Percentiles rank a stretch among this genome's conserved stretches.
phyloP scores from a whole-genome alignment of 2,113 vertebrate genomes.

The Australoheros scitulus region DNA sequence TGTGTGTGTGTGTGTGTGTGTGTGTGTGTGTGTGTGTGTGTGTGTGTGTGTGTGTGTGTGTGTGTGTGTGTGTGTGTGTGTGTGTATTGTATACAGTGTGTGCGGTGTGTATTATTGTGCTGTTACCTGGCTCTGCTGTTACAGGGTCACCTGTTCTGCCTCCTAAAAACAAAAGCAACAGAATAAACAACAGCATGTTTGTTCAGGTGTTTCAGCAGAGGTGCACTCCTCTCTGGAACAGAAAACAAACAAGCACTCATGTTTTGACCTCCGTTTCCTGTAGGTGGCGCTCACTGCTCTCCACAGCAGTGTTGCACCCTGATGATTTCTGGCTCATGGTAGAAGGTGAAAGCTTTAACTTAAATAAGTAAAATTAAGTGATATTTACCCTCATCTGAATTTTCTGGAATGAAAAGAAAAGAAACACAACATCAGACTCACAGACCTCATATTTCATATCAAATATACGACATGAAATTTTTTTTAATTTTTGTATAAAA shows the following conservation, averaged over 20 bases:
- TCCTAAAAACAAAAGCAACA: conserved; percentile 6
- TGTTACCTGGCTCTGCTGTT: conserved; percentile 27
- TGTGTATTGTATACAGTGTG: too few species aligned
- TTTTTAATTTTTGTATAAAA: background rate
- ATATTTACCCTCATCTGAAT: conserved; percentile 27
- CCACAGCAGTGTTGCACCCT: background rate
- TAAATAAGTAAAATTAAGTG: background rate
- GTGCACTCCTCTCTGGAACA: background rate
- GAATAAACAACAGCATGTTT: background rate
- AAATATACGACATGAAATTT: background rate
- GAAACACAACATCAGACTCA: background rate
- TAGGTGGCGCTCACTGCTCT: background rate
- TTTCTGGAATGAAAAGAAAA: conserved; percentile 1
- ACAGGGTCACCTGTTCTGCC: background rate
- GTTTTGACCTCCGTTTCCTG: background rate
- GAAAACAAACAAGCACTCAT: background rate
- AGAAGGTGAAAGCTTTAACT: background rate
- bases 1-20: too few species aligned
- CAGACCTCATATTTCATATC: too few species aligned
- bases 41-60: background rate
- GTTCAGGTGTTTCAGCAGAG: conserved; percentile 4
- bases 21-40: too few species aligned
- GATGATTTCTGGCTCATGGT: background rate
- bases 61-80: background rate
- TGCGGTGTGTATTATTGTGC: background rate